Evolutionary conservation across 2,888 invertebrate species (phyloP).

Genomic region (Pachymerium ferrugineum): DNA sequence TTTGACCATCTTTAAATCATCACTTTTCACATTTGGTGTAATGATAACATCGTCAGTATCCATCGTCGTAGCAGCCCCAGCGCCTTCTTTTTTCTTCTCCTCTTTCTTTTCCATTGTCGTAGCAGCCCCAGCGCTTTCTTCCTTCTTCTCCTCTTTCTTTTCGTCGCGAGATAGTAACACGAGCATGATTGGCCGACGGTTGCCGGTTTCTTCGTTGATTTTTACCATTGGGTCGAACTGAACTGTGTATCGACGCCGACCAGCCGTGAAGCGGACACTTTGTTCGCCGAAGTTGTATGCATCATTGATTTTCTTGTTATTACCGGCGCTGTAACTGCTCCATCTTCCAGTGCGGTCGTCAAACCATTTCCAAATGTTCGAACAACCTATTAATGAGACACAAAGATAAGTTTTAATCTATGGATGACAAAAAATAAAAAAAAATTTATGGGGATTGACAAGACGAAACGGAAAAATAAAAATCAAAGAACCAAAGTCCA

Average conservation of each 20-base stretch:
- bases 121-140: constrained; percentile 38
- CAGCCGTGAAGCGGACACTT: constrained; percentile 64
- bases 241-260: constrained; percentile 67
- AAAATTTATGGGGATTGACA: too few species aligned
- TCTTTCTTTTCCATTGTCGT: constrained; percentile 41
- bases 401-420: background rate
- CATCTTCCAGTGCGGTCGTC: constrained; percentile 74
- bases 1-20: too few species aligned
- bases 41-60: constrained; percentile 33
- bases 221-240: constrained; percentile 75
- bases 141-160: constrained; percentile 37
- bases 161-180: constrained; percentile 45
- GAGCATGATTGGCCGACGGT: constrained; percentile 69
- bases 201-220: constrained; percentile 74
- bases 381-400: constrained; percentile 37
- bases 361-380: constrained; percentile 70
- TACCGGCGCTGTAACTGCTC: constrained; percentile 65
- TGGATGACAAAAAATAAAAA: background rate
- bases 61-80: constrained; percentile 34
- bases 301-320: constrained; percentile 70
- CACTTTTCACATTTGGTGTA: too few species aligned
- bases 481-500: constrained; percentile 38
- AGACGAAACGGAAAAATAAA: background rate
- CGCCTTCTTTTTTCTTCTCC: too few species aligned
- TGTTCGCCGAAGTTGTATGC: constrained; percentile 68